Conservation (phyloP, 1,140 invertebrate genomes). For the Trichoplusia ni region DNA sequence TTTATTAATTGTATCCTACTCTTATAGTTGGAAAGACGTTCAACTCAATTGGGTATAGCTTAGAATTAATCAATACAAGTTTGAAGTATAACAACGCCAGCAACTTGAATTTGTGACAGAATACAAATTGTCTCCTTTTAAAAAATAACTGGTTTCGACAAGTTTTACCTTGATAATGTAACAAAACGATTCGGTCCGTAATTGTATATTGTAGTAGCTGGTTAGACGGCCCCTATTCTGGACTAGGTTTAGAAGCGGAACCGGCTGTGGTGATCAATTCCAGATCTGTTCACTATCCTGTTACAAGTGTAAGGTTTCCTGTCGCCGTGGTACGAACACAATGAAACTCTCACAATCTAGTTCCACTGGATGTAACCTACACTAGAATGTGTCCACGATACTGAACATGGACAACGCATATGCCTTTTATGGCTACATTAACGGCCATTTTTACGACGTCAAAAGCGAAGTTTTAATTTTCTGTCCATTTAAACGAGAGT, state of each 20-base stretch:
- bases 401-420: not conserved
- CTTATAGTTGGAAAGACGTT: no score
- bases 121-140: no score
- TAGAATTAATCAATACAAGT: no score
- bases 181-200: no score
- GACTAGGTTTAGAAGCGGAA: constrained; percentile 21
- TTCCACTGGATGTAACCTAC: constrained; percentile 64
- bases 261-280: constrained; percentile 52
- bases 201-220: constrained; percentile 18
- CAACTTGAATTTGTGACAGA: no score
- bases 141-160: no score
- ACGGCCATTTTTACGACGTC: constrained; percentile 19
- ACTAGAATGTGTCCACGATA: constrained; percentile 38
- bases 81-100: no score
- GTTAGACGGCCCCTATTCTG: constrained; percentile 31
- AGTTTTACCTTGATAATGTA: no score
- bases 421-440: constrained; percentile 29
- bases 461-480: constrained; percentile 21
- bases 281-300: constrained; percentile 55
- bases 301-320: constrained; percentile 69
- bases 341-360: constrained; percentile 56
- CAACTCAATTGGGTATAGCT: no score
- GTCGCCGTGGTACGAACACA: constrained; percentile 53
- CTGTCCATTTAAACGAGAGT: constrained; percentile 6
- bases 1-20: constrained; percentile 55